A percentile compares a stretch with the other conserved stretches of the same genome.
phyloP scores from a whole-genome alignment of 2,888 invertebrate species.

The Lasioglossum pauxillum region DNA sequence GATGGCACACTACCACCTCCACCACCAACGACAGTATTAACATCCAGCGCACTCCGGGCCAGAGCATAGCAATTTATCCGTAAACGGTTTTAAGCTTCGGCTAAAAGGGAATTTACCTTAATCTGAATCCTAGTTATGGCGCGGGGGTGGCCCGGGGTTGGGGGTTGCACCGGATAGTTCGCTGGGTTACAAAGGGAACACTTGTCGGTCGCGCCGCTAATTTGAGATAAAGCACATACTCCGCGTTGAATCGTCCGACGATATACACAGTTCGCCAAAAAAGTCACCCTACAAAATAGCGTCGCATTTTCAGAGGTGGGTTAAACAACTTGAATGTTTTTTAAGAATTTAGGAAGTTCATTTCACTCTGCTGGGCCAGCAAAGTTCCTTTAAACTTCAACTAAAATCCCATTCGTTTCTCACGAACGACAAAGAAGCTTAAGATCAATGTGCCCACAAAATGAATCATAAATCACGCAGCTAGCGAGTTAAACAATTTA shows the following conservation, averaged over 20 bases:
- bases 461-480: neutral
- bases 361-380: neutral
- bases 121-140: slow-evolving; percentile 14
- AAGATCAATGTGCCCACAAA: neutral
- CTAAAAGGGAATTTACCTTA: slow-evolving; percentile 25
- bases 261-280: neutral
- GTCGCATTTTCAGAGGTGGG: neutral
- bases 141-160: neutral
- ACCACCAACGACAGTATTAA: neutral
- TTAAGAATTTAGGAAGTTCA: neutral
- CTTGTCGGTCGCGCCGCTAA: slow-evolving; percentile 31
- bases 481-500: no score
- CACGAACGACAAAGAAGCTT: neutral
- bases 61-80: slow-evolving; percentile 6
- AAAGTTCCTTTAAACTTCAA: neutral
- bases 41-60: neutral
- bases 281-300: neutral
- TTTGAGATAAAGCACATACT: slow-evolving; percentile 41
- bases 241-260: slow-evolving; percentile 30
- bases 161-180: neutral
- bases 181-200: slow-evolving; percentile 22
- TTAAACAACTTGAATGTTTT: no score
- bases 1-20: neutral
- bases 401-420: neutral
- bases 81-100: slow-evolving; percentile 14